Conservation (phyloP, 2,113 vertebrate genomes). For the Todiramphus chloris region DNA sequence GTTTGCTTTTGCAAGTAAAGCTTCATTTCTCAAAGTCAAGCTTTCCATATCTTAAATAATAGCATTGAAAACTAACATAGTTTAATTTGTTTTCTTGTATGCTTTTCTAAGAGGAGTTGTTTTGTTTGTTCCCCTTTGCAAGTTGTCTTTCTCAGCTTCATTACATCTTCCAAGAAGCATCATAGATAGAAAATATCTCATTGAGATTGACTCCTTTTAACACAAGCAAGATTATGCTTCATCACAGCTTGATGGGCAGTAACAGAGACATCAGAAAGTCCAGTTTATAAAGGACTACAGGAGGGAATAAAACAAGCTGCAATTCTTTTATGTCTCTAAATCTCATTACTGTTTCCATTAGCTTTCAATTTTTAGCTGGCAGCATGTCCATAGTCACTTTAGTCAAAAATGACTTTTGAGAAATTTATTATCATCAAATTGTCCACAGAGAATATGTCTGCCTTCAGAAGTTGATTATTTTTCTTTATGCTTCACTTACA, state of each 20-base stretch:
- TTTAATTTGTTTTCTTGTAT: not conserved
- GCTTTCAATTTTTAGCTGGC: not conserved
- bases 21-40: not conserved
- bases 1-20: not conserved
- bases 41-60: not conserved
- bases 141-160: not conserved
- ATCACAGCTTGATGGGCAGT: not conserved
- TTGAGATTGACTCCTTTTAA: not conserved
- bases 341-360: not conserved
- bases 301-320: not conserved
- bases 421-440: not conserved
- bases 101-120: not conserved
- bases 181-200: rapidly evolving
- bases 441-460: not conserved
- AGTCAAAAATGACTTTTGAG: not conserved
- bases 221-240: not conserved
- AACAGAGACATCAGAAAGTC: not conserved
- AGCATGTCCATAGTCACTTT: not conserved
- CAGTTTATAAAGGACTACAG: not conserved
- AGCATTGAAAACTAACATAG: not conserved
- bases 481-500: not conserved
- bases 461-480: not conserved
- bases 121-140: not conserved
- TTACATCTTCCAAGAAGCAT: not conserved
- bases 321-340: not conserved